phyloP scores from a whole-genome alignment of 2,888 invertebrate genomes.

The Calliopum simillimum region DNA sequence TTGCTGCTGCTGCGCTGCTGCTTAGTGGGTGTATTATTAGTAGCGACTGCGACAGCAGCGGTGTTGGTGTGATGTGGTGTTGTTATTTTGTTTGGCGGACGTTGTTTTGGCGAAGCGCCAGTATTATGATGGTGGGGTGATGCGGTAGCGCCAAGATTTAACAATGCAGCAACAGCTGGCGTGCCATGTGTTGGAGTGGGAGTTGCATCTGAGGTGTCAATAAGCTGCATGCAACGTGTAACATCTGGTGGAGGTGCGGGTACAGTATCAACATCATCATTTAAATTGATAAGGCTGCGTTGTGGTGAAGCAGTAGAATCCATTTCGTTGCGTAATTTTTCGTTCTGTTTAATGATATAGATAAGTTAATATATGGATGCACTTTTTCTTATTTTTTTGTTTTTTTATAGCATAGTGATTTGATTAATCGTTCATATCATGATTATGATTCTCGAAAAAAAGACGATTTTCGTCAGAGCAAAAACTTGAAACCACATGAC shows the following conservation, averaged over 20 bases:
- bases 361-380: not conserved
- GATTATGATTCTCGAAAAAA: too few relatives aligned
- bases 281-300: slow-evolving; percentile 61
- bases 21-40: slow-evolving; percentile 49
- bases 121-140: slow-evolving; percentile 58
- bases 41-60: too few relatives aligned
- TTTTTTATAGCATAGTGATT: not conserved
- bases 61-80: slow-evolving; percentile 45
- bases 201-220: slow-evolving; percentile 58
- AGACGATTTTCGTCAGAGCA: too few relatives aligned
- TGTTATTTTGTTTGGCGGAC: slow-evolving; percentile 49
- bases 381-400: not conserved
- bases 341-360: slow-evolving; percentile 70
- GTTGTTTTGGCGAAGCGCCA: slow-evolving; percentile 66
- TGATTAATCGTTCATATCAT: too few relatives aligned
- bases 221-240: slow-evolving; percentile 47
- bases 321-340: slow-evolving; percentile 79
- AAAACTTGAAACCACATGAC: not conserved
- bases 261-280: slow-evolving; percentile 42
- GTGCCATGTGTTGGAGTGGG: slow-evolving; percentile 32
- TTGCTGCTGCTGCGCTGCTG: slow-evolving; percentile 31
- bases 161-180: slow-evolving; percentile 43
- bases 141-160: slow-evolving; percentile 50
- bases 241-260: slow-evolving; percentile 15
- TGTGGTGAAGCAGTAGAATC: slow-evolving; percentile 67